Conservation (phyloP, 2,113 vertebrate genomes). For the Apaloderma vittatum region DNA sequence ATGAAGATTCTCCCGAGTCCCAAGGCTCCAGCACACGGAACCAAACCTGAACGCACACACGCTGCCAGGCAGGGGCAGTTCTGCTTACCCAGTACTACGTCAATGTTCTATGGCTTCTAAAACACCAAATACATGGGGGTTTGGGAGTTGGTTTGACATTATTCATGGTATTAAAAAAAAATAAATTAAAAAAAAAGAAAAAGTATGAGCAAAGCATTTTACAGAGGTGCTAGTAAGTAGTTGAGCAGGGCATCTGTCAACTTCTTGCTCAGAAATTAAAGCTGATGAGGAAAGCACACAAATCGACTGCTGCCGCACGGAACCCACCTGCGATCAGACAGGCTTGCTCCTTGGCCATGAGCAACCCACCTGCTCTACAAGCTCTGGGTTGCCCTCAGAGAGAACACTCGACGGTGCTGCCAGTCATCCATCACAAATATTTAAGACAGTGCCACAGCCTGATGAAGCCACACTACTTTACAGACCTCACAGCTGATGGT, state of each 20-base stretch:
- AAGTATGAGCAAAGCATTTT: not conserved
- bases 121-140: not conserved
- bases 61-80: not conserved
- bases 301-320: not conserved
- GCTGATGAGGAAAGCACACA: not conserved
- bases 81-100: not conserved
- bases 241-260: not conserved
- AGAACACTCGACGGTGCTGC: not conserved
- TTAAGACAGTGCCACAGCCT: not conserved
- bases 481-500: not conserved
- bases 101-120: not conserved
- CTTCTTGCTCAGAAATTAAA: not conserved
- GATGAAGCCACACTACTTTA: not conserved
- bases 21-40: not conserved
- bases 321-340: accelerated
- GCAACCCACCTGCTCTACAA: not conserved
- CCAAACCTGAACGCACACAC: not conserved
- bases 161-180: not conserved
- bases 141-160: not conserved
- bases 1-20: not conserved
- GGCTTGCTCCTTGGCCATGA: not conserved
- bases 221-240: not conserved
- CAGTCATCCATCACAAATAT: not conserved
- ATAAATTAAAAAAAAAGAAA: not conserved
- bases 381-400: not conserved